A percentile compares a stretch with the other conserved stretches of the same genome.
Conservation (phyloP, 2,797 vertebrate species). For the Meda fulgida region DNA sequence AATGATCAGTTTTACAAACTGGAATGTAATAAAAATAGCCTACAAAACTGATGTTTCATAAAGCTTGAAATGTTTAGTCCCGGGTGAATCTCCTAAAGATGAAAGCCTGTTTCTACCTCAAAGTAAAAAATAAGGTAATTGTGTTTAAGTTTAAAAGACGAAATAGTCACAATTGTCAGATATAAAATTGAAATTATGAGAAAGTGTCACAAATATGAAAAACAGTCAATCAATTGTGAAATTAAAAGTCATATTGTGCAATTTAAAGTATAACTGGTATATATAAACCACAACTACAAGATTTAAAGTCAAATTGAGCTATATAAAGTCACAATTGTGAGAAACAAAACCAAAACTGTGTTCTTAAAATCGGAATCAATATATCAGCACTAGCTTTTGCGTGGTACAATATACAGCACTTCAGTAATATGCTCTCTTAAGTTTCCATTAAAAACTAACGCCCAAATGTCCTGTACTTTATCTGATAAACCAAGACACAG, state of each 20-base stretch:
- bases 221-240: neutral
- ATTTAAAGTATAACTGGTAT: neutral
- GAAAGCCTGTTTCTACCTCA: neutral
- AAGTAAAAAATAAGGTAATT: neutral
- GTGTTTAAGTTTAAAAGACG: neutral
- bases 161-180: neutral
- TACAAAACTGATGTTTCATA: neutral
- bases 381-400: neutral
- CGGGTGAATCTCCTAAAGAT: neutral
- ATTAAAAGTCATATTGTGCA: neutral
- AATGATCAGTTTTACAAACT: conserved; percentile 6
- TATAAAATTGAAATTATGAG: neutral
- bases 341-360: neutral
- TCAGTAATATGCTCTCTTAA: neutral
- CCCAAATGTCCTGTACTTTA: conserved; percentile 58
- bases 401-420: conserved; percentile 1
- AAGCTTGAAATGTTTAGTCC: neutral
- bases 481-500: conserved; percentile 62
- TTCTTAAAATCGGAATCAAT: neutral
- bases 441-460: conserved; percentile 18
- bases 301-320: neutral
- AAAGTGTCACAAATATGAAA: neutral
- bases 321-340: neutral
- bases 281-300: neutral
- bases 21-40: neutral